Evolutionary conservation across 2,113 vertebrate species (phyloP).

Genomic region (Tylochromis polylepis): DNA sequence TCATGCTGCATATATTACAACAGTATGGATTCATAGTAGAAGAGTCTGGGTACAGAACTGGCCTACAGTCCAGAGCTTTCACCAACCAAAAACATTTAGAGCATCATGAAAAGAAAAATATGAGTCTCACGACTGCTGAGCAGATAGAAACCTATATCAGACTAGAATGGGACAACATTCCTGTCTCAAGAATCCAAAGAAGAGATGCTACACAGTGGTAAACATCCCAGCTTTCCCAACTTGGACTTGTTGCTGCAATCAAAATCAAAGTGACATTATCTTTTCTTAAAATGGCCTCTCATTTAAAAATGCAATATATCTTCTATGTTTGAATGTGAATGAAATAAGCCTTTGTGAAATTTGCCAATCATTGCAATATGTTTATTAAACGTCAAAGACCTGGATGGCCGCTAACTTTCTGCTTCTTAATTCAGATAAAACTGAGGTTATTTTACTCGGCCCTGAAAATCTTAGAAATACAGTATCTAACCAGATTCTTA

Average conservation of each 20-base stretch:
- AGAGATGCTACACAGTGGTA: not conserved
- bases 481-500: no score
- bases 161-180: rapidly evolving
- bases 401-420: no score
- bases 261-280: no score
- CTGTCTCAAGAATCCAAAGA: not conserved
- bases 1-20: not conserved
- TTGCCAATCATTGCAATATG: rapidly evolving
- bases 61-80: not conserved
- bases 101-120: not conserved
- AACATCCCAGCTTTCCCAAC: rapidly evolving
- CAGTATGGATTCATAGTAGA: not conserved
- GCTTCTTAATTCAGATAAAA: no score
- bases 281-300: no score
- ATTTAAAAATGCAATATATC: not conserved
- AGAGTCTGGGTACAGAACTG: not conserved
- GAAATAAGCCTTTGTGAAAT: not conserved
- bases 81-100: not conserved
- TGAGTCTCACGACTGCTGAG: not conserved
- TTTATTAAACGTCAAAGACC: no score
- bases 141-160: not conserved
- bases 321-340: not conserved
- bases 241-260: not conserved
- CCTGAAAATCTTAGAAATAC: no score
- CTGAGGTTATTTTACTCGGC: no score